A percentile compares a stretch with the other conserved stretches of the same genome.
Conservation (phyloP, 2,113 vertebrate genomes). For the Sapayoa aenigma region DNA sequence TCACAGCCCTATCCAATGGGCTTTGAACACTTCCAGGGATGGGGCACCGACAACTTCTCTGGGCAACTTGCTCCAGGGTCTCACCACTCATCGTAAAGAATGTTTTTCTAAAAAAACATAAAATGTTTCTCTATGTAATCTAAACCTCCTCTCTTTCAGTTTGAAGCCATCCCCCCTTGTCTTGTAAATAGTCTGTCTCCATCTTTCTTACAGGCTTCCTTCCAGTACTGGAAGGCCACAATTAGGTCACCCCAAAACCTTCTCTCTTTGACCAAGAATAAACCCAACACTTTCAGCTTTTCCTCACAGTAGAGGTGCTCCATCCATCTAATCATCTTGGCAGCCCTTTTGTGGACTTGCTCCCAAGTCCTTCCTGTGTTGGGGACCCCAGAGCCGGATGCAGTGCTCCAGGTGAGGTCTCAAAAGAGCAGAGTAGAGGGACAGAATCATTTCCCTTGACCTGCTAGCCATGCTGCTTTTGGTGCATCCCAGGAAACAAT, state of each 20-base stretch:
- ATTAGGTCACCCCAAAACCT: not conserved
- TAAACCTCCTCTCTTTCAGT: not conserved
- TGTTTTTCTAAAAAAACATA: not conserved
- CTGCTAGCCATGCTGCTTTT: rapidly evolving
- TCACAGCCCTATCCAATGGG: no score
- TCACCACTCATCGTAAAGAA: not conserved
- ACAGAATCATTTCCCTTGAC: rapidly evolving
- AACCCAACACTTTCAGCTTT: not conserved
- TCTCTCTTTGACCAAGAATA: not conserved
- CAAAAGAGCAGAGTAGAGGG: not conserved
- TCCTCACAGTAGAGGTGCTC: not conserved
- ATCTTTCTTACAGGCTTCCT: not conserved
- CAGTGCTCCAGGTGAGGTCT: not conserved
- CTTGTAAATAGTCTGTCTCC: not conserved
- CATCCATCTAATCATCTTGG: not conserved
- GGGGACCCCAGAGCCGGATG: not conserved
- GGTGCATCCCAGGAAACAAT: not conserved
- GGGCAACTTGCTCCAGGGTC: not conserved
- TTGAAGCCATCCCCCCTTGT: not conserved
- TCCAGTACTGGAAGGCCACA: not conserved
- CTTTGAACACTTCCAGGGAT: not conserved
- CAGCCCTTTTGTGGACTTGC: not conserved
- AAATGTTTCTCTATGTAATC: no score
- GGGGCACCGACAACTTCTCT: rapidly evolving
- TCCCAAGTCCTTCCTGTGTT: not conserved